Evolutionary conservation across 2,888 invertebrate species (phyloP).

Genomic region (Miltochrista miniata): DNA sequence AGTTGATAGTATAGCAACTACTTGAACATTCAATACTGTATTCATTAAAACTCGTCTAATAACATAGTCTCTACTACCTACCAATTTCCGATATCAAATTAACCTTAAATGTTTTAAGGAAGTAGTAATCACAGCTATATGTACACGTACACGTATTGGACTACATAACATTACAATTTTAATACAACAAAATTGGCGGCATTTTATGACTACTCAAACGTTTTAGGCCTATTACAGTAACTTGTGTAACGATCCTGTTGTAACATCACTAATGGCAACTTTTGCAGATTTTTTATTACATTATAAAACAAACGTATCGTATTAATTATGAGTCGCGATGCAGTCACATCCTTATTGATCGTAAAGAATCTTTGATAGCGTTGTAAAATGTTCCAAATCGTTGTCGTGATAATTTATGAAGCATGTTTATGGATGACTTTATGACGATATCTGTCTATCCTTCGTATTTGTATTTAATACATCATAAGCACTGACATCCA

Average conservation of each 20-base stretch:
- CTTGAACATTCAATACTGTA: conserved; percentile 53
- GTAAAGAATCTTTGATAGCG: conserved; percentile 80
- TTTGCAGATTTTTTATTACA: conserved; percentile 76
- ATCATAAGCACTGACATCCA: conserved; percentile 27
- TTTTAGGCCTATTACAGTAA: conserved; percentile 54
- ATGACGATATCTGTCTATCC: conserved; percentile 64
- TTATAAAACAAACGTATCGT: conserved; percentile 82
- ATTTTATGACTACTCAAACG: conserved; percentile 66
- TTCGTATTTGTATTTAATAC: conserved; percentile 28
- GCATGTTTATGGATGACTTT: conserved; percentile 80
- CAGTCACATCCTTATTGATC: conserved; percentile 76
- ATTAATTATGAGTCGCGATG: conserved; percentile 78
- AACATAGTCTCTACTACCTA: conserved; percentile 38
- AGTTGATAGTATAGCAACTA: conserved; percentile 56
- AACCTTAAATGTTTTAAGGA: conserved; percentile 42
- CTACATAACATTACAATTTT: too few species aligned
- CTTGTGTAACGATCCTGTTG: conserved; percentile 51
- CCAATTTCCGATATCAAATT: conserved; percentile 55
- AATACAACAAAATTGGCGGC: too few species aligned
- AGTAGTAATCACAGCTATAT: too few species aligned
- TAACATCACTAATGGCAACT: conserved; percentile 60
- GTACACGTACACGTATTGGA: too few species aligned
- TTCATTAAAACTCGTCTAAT: conserved; percentile 60
- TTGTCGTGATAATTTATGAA: conserved; percentile 82
- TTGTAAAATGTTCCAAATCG: conserved; percentile 82